Conservation (phyloP, 2,113 vertebrate genomes). For the Emydocephalus ijimae region DNA sequence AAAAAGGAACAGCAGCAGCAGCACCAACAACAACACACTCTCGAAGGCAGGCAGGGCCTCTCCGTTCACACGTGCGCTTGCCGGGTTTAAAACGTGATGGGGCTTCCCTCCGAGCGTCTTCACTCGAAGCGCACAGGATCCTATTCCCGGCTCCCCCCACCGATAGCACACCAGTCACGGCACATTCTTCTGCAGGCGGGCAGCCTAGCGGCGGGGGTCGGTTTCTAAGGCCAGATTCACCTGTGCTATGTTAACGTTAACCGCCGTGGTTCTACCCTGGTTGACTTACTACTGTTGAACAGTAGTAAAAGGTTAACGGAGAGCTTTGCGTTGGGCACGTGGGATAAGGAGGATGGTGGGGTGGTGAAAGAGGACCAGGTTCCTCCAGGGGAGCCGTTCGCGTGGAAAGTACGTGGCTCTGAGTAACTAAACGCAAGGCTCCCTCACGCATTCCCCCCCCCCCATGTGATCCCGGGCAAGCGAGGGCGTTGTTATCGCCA, state of each 20-base stretch:
- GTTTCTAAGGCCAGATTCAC: neutral
- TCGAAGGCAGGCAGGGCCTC: neutral
- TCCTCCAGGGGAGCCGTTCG: neutral
- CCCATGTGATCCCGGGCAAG: neutral
- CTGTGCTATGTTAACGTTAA: neutral
- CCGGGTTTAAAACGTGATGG: neutral
- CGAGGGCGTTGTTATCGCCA: neutral
- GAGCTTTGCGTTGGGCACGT: neutral
- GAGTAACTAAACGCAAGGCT: neutral
- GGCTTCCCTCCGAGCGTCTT: neutral
- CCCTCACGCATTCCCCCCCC: neutral
- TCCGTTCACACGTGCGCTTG: neutral
- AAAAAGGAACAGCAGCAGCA: neutral
- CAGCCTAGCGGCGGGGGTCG: neutral
- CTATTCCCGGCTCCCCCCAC: too few relatives aligned
- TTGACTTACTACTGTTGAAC: neutral
- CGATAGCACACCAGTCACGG: too few relatives aligned
- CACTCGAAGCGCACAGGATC: neutral
- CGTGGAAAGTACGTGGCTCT: neutral
- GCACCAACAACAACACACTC: neutral
- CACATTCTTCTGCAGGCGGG: neutral
- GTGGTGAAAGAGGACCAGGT: neutral
- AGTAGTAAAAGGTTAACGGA: neutral
- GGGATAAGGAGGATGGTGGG: neutral
- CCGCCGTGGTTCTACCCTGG: neutral